A percentile compares a stretch with the other conserved stretches of the same genome.
Evolutionary conservation across 2,888 invertebrate species (phyloP).

Genomic region (Epirrhoe tristata): DNA sequence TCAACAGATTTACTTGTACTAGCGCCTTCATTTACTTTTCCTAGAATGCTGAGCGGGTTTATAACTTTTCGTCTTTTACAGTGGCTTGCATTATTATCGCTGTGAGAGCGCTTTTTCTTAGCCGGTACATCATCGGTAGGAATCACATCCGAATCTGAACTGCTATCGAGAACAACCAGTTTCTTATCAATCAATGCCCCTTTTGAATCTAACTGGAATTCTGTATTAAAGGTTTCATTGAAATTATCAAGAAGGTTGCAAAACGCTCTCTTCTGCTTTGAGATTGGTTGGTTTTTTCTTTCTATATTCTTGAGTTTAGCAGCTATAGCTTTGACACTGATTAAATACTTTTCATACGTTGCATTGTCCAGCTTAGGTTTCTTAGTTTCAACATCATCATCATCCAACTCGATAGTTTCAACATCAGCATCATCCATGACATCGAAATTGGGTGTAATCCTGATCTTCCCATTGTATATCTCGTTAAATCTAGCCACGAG

Average conservation of each 20-base stretch:
- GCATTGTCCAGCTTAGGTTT: slow-evolving; percentile 48
- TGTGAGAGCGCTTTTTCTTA: slow-evolving; percentile 43
- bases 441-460: slow-evolving; percentile 57
- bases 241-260: slow-evolving; percentile 69
- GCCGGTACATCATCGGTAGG: slow-evolving; percentile 38
- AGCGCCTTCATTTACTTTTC: slow-evolving; percentile 17
- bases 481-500: slow-evolving; percentile 66
- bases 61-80: slow-evolving; percentile 60
- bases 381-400: slow-evolving; percentile 57
- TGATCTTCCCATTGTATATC: slow-evolving; percentile 60
- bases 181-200: slow-evolving; percentile 64
- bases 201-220: slow-evolving; percentile 61
- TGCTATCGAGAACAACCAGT: slow-evolving; percentile 64
- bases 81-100: slow-evolving; percentile 2
- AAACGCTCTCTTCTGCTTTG: slow-evolving; percentile 67
- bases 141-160: slow-evolving; percentile 68
- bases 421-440: slow-evolving; percentile 51
- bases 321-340: slow-evolving; percentile 60
- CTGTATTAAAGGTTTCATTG: slow-evolving; percentile 69
- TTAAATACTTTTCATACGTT: slow-evolving; percentile 59
- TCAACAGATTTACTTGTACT: slow-evolving; percentile 11
- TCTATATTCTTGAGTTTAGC: slow-evolving; percentile 60
- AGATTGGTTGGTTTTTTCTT: slow-evolving; percentile 53
- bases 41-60: slow-evolving; percentile 60
- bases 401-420: slow-evolving; percentile 71